Percentiles rank a stretch among this genome's conserved stretches.
These are phyloP conservation scores for Crocuta crocuta DNA, from an alignment of 2,113 vertebrate species.

Conservation along the genomic window DNA sequence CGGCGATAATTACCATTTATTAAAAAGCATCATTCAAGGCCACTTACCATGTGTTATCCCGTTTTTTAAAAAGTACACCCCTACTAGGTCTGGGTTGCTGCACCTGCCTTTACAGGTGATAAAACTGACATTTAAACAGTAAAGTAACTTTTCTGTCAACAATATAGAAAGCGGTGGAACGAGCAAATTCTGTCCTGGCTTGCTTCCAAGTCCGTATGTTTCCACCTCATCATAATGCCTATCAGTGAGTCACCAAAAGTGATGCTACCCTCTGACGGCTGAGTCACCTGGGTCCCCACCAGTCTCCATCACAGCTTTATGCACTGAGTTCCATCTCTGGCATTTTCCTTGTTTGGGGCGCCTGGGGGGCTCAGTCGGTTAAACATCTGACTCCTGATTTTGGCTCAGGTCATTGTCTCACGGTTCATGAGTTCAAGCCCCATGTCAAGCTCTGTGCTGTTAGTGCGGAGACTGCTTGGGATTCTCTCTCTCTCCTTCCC, in stretches of 20 bases:
- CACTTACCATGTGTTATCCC: neutral
- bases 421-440: too few species aligned
- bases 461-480: too few species aligned
- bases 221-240: neutral
- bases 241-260: neutral
- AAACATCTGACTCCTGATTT: too few species aligned
- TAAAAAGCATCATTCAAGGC: neutral
- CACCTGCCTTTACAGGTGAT: neutral
- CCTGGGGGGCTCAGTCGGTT: too few species aligned
- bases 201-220: neutral
- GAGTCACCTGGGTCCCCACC: neutral
- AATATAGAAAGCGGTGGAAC: neutral
- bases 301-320: too few species aligned
- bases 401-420: too few species aligned
- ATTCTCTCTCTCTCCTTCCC: too few species aligned
- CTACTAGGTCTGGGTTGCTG: neutral
- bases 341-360: neutral
- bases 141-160: neutral
- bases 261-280: neutral
- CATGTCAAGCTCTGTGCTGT: too few species aligned
- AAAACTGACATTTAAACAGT: neutral
- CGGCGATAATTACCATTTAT: neutral
- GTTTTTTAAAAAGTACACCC: neutral
- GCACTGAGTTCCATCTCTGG: neutral
- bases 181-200: neutral